Base-by-base conservation (phyloP, 2,113 vertebrate genomes). In the Chloropsis cyanopogon region DNA sequence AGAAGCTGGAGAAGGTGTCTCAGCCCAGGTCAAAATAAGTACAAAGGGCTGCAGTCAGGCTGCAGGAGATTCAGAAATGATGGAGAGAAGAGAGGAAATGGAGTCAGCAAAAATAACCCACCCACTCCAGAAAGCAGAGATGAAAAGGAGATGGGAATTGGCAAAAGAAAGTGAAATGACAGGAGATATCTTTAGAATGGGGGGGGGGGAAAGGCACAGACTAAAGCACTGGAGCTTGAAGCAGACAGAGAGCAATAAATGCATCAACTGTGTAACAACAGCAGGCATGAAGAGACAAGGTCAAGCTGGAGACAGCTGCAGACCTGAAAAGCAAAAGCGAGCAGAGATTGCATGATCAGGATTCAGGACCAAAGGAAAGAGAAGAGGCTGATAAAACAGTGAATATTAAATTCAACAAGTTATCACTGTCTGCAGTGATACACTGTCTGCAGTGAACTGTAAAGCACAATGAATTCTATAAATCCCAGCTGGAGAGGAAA, bases 151-250 rank as follows among this genome's bases (percentile, higher is more conserved):
- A 92, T 83, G 64, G 92, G 79, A 94, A 83, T 19, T 92, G 83
- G 79, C 82, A 92, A 92, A 94, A 92, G 90, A 80, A 92, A 91
- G 52, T 59, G 52, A 91, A 94, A 88, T 93, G 81, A 93, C 84
- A 89, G 76, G 24, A 81, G 82, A 12, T 66, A 72, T 82, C 66
- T 94, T 87, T 73, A 94, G 90, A 75, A 90, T 59, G 14, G 20
- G 2, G 2, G 3, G 10, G 2, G 1, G 3, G 18, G 3, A 11
- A 18, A 41, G 49, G 57, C 47, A 86, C 0, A 92, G 71, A 73
- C 66, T 93, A 57, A 86, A 88, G 86, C 63, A 93, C 16, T 71
- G 39, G n/a, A 93, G 69, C 49, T 81, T 78, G 78, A 94, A 86
- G 64, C 39, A 91, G 78, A 80, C 25, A 37, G 47, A 71, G 19